phyloP scores from a whole-genome alignment of 1,140 invertebrate species.

The Zophobas morio region DNA sequence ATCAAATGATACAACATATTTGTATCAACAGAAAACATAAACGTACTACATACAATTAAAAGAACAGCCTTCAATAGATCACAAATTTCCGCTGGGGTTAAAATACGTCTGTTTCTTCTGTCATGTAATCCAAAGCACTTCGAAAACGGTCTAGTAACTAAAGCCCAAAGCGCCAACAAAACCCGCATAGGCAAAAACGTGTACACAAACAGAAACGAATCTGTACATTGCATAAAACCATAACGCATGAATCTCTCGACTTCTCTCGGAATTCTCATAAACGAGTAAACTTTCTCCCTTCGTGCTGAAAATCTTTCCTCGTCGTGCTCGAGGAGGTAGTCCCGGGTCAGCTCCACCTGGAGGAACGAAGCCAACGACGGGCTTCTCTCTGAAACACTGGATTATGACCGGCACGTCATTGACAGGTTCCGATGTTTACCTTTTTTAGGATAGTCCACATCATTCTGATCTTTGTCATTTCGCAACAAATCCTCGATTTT shows the following conservation, averaged over 20 bases:
- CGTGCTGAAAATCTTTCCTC: conserved; percentile 94
- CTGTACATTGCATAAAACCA: conserved; percentile 97
- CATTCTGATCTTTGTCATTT: conserved; percentile 57
- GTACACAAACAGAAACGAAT: conserved; percentile 98
- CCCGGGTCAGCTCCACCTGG: conserved; percentile 89
- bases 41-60: conserved; percentile 85
- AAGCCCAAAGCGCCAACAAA: conserved; percentile 86
- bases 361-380: conserved; percentile 83
- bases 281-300: conserved; percentile 96
- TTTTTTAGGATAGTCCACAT: conserved; percentile 58
- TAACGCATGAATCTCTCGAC: conserved; percentile 95
- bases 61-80: conserved; percentile 95
- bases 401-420: conserved; percentile 13
- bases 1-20: conserved; percentile 99
- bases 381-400: conserved; percentile 64
- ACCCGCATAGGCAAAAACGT: conserved; percentile 97
- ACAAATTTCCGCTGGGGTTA: conserved; percentile 95
- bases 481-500: conserved; percentile 66
- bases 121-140: conserved; percentile 77
- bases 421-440: conserved; percentile 50
- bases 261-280: conserved; percentile 96
- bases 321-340: conserved; percentile 93
- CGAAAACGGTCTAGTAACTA: conserved; percentile 80
- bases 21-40: conserved; percentile 94
- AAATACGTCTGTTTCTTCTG: conserved; percentile 58